Evolutionary conservation across 2,888 invertebrate species (phyloP).

Genomic region (Brachyopa scutellaris): DNA sequence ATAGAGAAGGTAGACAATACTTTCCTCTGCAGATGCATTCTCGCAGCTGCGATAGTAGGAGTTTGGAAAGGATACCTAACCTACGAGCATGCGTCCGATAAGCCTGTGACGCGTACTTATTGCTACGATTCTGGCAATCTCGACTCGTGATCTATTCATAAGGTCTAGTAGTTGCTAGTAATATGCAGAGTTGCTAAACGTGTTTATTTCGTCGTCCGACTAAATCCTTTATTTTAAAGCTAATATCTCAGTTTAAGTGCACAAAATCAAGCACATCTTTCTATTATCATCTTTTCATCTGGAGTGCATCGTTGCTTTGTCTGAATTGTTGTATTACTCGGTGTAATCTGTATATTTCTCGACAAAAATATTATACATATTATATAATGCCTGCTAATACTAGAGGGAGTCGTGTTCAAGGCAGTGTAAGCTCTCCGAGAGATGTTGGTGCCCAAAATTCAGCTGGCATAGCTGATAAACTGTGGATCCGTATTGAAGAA

Average conservation of each 20-base stretch:
- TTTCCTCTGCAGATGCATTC: too few relatives aligned
- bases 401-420: not conserved
- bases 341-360: not conserved
- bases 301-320: too few relatives aligned
- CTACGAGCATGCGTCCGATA: too few relatives aligned
- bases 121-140: too few relatives aligned
- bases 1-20: too few relatives aligned
- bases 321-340: not conserved
- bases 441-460: not conserved
- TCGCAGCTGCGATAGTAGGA: too few relatives aligned
- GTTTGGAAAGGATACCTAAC: too few relatives aligned
- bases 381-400: not conserved
- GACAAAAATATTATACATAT: not conserved
- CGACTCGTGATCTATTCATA: too few relatives aligned
- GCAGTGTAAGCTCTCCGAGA: constrained; percentile 9
- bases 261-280: not conserved
- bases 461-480: not conserved
- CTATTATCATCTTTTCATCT: not conserved
- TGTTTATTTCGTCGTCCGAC: not conserved
- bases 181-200: not conserved
- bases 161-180: too few relatives aligned
- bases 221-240: not conserved
- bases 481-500: not conserved
- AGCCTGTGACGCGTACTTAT: too few relatives aligned
- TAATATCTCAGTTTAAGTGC: too few relatives aligned